Conservation (phyloP, 1,140 invertebrate species). For the Ganaspis sp. region DNA sequence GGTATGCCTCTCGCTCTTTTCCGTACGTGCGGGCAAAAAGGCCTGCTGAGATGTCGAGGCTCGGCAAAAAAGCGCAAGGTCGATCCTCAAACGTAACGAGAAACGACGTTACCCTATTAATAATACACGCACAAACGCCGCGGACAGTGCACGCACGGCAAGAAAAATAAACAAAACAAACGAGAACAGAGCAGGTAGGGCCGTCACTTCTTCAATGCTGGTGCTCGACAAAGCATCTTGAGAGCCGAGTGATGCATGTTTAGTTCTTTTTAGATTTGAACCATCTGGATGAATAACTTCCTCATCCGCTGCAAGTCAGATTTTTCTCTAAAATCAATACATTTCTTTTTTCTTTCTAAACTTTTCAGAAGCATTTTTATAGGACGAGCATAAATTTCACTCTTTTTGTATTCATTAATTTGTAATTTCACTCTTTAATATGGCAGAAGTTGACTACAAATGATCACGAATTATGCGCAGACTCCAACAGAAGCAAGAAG, state of each 20-base stretch:
- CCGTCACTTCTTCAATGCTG: not conserved
- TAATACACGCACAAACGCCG: slow-evolving; percentile 38
- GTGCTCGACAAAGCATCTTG: not conserved
- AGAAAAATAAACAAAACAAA: not conserved
- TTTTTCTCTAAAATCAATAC: not conserved
- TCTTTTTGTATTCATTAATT: too few relatives aligned
- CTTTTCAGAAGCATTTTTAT: too few relatives aligned
- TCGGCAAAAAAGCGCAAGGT: slow-evolving; percentile 49
- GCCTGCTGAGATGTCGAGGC: slow-evolving; percentile 45
- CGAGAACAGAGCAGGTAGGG: not conserved
- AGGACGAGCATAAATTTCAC: too few relatives aligned
- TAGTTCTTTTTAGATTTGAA: not conserved
- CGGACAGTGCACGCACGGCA: not conserved
- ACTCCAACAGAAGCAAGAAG: too few relatives aligned
- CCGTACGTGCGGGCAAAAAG: slow-evolving; percentile 42
- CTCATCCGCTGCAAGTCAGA: not conserved
- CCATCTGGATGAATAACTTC: slow-evolving; percentile 9
- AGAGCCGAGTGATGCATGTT: not conserved
- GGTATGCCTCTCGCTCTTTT: slow-evolving; percentile 45
- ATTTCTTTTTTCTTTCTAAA: too few relatives aligned
- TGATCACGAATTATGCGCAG: too few relatives aligned
- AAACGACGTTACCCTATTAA: slow-evolving; percentile 49
- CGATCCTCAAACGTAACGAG: slow-evolving; percentile 48
- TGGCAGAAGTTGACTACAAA: too few relatives aligned
- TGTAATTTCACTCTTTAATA: too few relatives aligned